Base-by-base conservation (phyloP, 1,140 invertebrate genomes). In the Triops longicaudatus region DNA sequence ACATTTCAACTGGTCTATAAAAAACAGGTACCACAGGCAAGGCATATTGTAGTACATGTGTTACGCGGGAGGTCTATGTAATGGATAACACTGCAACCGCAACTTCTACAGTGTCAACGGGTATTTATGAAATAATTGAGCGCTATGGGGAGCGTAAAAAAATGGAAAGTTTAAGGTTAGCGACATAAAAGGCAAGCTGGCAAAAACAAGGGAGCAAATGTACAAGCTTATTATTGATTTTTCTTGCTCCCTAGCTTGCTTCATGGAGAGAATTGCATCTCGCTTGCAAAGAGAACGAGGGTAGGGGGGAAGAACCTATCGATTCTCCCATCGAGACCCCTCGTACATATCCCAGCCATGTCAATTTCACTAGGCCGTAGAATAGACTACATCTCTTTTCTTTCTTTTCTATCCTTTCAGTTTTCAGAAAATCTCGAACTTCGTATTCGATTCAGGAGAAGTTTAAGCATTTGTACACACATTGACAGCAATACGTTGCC, bases 21-120 rank as follows among this genome's bases (percentile, higher is more conserved):
- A 37, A 37, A 37, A 7, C 31, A 42, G 22, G 1, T 37, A 42
- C 22, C 1, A 76, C 27, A 22, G 22, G 41, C 14, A n/a, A 22
- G n/a, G 73, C 44, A 78, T 78, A 28, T 76, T 76, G 63, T 72
- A 72, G n/a, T 3, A 14, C 28, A 22, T 76, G n/a, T 14, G 27
- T 71, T 41, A 27, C 22, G n/a, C n/a, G n/a, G n/a, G n/a, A n/a
- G 37, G 27, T 72, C 31, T 63, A n/a, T n/a, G n/a, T 43, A 5
- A 37, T 27, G 14, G 22, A 26, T 11, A 26, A 6, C 42, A 74
- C 14, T 74, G n/a, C 72, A 28, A 41, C 26, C 28, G 63, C 31
- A 28, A 28, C n/a, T n/a, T n/a, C n/a, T n/a, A n/a, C n/a, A n/a
- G n/a, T n/a, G n/a, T n/a, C n/a, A 75, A 5, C 17, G 26, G 6